Evolutionary conservation across 1,140 invertebrate species (phyloP).

Genomic region (Brachionus plicatilis): DNA sequence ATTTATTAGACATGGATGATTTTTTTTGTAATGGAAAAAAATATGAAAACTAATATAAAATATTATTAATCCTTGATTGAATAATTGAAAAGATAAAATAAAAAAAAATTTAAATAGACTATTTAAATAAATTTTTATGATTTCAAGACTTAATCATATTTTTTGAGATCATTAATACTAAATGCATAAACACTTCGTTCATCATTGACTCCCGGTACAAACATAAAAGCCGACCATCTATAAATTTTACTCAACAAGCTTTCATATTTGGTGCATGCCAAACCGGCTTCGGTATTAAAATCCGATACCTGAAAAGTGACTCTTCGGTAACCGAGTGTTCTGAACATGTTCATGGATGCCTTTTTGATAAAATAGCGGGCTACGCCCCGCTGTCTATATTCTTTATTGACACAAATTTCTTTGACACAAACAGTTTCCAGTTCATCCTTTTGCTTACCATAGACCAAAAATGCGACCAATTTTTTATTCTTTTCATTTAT

Average conservation of each 20-base stretch:
- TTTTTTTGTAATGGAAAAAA: no score
- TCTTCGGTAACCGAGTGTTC: neutral
- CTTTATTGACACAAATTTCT: constrained; percentile 13
- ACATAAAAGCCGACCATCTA: neutral
- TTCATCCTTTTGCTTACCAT: constrained; percentile 37
- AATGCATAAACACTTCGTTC: constrained; percentile 4
- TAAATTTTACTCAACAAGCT: neutral
- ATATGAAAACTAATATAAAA: no score
- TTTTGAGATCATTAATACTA: constrained; percentile 15
- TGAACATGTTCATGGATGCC: neutral
- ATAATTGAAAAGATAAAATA: no score
- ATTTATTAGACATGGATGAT: no score
- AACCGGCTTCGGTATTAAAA: constrained; percentile 15
- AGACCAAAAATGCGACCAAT: constrained; percentile 2
- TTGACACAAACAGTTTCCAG: constrained; percentile 30
- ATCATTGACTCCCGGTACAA: constrained; percentile 5
- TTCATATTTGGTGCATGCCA: neutral
- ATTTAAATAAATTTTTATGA: neutral
- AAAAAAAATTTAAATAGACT: neutral
- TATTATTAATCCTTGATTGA: no score
- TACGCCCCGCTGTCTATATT: constrained; percentile 4
- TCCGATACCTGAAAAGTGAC: constrained; percentile 15
- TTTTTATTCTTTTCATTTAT: constrained; percentile 18
- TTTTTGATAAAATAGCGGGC: neutral
- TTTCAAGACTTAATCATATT: neutral